Evolutionary conservation across 2,797 vertebrate species (phyloP).

Genomic region (Urocyon cinereoargenteus): DNA sequence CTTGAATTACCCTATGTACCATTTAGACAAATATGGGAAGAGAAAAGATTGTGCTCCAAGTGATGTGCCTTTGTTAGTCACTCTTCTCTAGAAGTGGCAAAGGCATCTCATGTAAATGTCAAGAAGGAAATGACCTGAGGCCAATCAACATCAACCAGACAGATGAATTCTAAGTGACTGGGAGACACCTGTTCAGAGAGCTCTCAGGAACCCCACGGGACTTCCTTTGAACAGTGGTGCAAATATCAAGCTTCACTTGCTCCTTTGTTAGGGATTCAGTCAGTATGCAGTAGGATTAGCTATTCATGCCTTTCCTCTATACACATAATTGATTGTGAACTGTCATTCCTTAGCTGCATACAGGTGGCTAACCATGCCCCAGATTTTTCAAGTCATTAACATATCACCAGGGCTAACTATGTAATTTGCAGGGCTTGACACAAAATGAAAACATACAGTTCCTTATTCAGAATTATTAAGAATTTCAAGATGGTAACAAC

Average conservation of each 20-base stretch:
- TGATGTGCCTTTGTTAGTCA: neutral
- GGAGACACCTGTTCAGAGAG: neutral
- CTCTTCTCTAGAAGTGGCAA: neutral
- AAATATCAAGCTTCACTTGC: neutral
- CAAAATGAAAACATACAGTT: neutral
- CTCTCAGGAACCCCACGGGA: neutral
- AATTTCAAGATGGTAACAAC: neutral
- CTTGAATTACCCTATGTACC: neutral
- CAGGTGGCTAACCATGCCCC: neutral
- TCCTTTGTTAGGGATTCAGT: constrained; percentile 15
- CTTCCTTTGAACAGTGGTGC: neutral
- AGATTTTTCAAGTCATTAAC: neutral
- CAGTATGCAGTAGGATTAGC: neutral
- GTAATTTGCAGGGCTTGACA: neutral
- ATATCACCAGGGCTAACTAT: neutral
- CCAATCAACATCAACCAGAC: neutral
- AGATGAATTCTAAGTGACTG: neutral
- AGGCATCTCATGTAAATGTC: neutral
- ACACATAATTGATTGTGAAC: neutral
- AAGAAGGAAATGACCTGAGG: neutral
- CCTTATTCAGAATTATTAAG: neutral
- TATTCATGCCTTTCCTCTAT: neutral
- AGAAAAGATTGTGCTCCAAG: neutral
- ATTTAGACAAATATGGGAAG: neutral
- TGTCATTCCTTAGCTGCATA: neutral